Evolutionary conservation across 2,113 vertebrate genomes (phyloP).

Genomic region (Rhinoptilus africanus): DNA sequence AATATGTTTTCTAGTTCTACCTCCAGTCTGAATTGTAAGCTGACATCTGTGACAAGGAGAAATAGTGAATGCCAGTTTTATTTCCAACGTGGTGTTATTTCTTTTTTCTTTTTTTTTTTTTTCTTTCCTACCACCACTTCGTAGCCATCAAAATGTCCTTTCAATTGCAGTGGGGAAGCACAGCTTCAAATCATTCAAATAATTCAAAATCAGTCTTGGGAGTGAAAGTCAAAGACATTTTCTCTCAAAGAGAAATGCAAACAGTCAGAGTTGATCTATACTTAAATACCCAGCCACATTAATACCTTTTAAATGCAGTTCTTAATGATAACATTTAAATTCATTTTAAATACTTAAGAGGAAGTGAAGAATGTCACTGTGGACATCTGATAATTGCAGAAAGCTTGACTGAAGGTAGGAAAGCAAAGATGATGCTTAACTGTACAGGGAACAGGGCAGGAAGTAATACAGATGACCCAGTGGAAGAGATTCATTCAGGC

Average conservation of each 20-base stretch:
- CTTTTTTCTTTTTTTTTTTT: not conserved
- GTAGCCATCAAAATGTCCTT: not conserved
- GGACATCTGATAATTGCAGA: not conserved
- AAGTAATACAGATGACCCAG: not conserved
- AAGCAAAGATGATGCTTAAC: not conserved
- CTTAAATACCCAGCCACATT: not conserved
- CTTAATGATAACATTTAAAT: not conserved
- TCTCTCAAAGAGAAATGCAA: not conserved
- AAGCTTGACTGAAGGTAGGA: not conserved
- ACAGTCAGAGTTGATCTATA: not conserved
- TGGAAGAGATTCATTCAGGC: not conserved
- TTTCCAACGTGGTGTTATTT: accelerated
- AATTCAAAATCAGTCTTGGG: not conserved
- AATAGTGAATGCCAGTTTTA: not conserved
- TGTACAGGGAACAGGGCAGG: not conserved
- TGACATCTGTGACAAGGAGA: not conserved
- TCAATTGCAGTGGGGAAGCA: not conserved
- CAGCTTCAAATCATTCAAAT: no score
- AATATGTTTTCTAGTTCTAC: not conserved
- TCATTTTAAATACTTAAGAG: not conserved
- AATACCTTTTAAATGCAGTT: not conserved
- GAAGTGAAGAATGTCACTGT: not conserved
- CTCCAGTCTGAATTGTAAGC: not conserved
- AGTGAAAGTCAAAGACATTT: not conserved
- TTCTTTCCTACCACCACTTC: not conserved